These are phyloP conservation scores for Junco hyemalis DNA, from an alignment of 2,113 vertebrate species.

Conservation along the genomic window DNA sequence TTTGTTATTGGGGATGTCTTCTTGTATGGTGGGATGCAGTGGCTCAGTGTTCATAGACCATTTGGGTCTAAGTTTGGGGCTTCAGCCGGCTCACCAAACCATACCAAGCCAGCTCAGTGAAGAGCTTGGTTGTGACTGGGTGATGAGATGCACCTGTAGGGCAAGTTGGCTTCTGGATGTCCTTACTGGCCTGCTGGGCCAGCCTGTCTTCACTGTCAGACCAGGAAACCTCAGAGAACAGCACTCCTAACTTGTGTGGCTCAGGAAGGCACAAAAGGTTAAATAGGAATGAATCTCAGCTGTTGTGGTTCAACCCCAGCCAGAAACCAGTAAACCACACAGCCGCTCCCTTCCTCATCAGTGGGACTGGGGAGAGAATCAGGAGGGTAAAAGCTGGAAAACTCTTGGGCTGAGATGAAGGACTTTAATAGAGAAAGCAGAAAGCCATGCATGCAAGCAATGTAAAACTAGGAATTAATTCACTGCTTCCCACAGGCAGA, in stretches of 20 bases:
- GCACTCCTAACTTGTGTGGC: background rate
- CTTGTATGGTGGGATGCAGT: background rate
- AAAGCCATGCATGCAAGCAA: background rate
- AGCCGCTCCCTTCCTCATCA: background rate
- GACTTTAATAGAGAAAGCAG: background rate
- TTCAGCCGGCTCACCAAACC: background rate
- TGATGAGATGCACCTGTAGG: background rate
- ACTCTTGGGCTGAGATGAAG: background rate
- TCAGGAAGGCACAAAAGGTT: background rate
- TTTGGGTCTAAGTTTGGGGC: background rate
- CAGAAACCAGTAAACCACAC: rapidly evolving
- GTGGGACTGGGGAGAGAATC: background rate
- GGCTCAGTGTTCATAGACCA: background rate
- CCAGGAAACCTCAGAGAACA: background rate
- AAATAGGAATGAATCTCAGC: background rate
- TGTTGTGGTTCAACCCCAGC: background rate
- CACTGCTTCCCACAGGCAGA: background rate
- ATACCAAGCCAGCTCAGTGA: background rate
- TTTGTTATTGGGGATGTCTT: background rate
- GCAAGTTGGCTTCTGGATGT: background rate
- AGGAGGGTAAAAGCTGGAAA: background rate
- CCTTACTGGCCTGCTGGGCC: background rate
- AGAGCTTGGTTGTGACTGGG: no score
- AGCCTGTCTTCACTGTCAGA: background rate
- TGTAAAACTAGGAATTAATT: background rate